Evolutionary conservation across 2,113 vertebrate species (phyloP).

Genomic region (Scartelaos histophorus): DNA sequence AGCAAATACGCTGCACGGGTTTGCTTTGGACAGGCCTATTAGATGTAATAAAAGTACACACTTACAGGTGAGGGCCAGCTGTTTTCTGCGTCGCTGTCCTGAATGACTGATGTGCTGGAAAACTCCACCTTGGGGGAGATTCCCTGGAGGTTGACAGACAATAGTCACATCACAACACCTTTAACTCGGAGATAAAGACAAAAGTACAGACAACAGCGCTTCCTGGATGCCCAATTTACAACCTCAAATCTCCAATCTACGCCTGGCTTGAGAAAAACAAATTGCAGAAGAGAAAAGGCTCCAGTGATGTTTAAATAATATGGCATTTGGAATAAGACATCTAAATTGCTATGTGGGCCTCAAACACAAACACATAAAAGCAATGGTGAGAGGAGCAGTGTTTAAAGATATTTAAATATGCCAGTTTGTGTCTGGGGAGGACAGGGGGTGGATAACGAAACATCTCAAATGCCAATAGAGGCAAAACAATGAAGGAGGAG

Average conservation of each 20-base stretch:
- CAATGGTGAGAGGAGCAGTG: slow-evolving; percentile 33
- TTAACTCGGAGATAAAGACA: slow-evolving; percentile 52
- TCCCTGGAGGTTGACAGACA: slow-evolving; percentile 78
- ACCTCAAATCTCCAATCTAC: slow-evolving; percentile 57
- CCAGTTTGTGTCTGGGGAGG: slow-evolving; percentile 26
- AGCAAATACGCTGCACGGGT: neutral
- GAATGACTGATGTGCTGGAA: slow-evolving; percentile 87
- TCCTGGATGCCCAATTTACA: slow-evolving; percentile 61
- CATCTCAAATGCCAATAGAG: slow-evolving; percentile 12
- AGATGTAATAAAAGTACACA: slow-evolving; percentile 34
- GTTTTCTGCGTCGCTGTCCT: slow-evolving; percentile 78
- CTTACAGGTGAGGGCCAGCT: slow-evolving; percentile 65
- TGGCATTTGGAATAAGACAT: slow-evolving; percentile 63
- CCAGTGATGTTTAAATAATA: slow-evolving; percentile 70
- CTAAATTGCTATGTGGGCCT: slow-evolving; percentile 60
- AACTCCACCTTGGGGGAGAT: slow-evolving; percentile 93
- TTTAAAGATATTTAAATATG: slow-evolving; percentile 63
- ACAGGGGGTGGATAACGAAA: slow-evolving; percentile 35
- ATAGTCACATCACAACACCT: slow-evolving; percentile 47
- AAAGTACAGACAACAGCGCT: slow-evolving; percentile 51
- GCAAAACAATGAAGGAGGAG: slow-evolving; percentile 30
- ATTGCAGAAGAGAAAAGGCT: slow-evolving; percentile 55
- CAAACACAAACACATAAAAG: slow-evolving; percentile 62
- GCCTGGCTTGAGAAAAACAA: slow-evolving; percentile 53
- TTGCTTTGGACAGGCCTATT: neutral